phyloP scores from a whole-genome alignment of 2,797 vertebrate genomes.

The Triplophysa bombifrons region DNA sequence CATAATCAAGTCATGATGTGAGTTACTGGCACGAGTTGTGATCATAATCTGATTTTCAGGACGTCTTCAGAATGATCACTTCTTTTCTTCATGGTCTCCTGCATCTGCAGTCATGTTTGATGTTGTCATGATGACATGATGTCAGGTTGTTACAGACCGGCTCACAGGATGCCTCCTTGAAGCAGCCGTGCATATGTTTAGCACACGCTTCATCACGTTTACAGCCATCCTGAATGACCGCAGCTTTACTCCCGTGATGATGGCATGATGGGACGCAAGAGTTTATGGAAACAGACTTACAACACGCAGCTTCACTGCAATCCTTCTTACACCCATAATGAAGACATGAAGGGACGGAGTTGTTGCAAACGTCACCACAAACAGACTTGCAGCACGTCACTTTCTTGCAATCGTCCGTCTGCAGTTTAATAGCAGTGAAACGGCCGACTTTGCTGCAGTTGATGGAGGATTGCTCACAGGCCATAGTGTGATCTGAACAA shows the following conservation, averaged over 20 bases:
- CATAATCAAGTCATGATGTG: not conserved
- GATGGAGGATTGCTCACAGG: too few species aligned
- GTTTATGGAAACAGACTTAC: not conserved
- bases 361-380: too few species aligned
- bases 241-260: not conserved
- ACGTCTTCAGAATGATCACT: not conserved
- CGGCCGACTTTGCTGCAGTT: too few species aligned
- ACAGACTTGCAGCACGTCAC: too few species aligned
- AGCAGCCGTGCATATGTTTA: not conserved
- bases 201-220: not conserved
- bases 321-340: not conserved
- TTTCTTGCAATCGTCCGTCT: too few species aligned
- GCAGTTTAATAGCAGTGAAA: too few species aligned
- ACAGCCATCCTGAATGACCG: not conserved
- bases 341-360: not conserved
- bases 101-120: slow-evolving; percentile 1
- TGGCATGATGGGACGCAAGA: not conserved
- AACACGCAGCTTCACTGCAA: not conserved
- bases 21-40: not conserved
- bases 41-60: not conserved
- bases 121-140: not conserved
- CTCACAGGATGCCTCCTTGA: not conserved
- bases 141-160: not conserved
- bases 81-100: not conserved
- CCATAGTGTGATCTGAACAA: too few species aligned